phyloP scores from a whole-genome alignment of 2,797 vertebrate genomes.

The Phoebastria nigripes region DNA sequence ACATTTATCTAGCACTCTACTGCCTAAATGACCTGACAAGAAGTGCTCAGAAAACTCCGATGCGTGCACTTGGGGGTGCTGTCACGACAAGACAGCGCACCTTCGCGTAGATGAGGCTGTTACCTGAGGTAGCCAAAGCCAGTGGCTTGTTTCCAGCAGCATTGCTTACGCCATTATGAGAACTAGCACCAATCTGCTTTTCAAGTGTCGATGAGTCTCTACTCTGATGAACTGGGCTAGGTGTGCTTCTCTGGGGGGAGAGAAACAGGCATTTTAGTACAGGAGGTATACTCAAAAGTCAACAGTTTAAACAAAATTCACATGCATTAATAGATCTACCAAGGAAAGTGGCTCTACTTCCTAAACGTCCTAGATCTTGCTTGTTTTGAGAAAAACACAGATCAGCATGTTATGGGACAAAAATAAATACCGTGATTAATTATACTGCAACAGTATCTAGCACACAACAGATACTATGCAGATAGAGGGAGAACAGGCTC shows the following conservation, averaged over 20 bases:
- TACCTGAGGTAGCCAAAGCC: constrained; percentile 76
- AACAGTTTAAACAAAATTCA: neutral
- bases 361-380: neutral
- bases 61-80: rapidly evolving
- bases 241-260: constrained; percentile 88
- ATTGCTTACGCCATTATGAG: constrained; percentile 79
- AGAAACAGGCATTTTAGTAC: neutral
- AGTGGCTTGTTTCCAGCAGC: constrained; percentile 74
- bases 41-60: neutral
- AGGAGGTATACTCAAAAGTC: neutral
- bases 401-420: neutral
- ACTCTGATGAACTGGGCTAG: constrained; percentile 88
- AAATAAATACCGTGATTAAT: neutral
- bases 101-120: neutral
- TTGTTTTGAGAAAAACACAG: neutral
- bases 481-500: neutral
- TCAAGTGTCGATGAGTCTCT: constrained; percentile 79
- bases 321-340: neutral
- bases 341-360: neutral
- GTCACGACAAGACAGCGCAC: neutral
- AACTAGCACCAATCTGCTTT: constrained; percentile 77
- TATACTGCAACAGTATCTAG: neutral
- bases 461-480: neutral
- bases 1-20: neutral
- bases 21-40: neutral